These are phyloP conservation scores for Palaemon carinicauda DNA, from an alignment of 1,140 invertebrate species.

Conservation along the genomic window DNA sequence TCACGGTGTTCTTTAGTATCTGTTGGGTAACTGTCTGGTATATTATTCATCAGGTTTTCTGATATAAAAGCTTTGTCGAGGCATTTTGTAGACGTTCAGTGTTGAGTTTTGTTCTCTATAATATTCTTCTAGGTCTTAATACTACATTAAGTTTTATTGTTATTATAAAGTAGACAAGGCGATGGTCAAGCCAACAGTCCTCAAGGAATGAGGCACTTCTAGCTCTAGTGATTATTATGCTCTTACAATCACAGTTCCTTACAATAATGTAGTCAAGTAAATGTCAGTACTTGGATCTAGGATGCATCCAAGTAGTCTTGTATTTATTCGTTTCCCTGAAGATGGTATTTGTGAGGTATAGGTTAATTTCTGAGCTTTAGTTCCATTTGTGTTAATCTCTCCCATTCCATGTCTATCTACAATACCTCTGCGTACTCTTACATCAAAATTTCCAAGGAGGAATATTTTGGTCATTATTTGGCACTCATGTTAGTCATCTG, in stretches of 20 bases:
- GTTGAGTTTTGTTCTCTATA: too few species aligned
- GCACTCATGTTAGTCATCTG: too few species aligned
- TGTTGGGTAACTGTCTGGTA: too few species aligned
- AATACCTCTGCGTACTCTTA: too few species aligned
- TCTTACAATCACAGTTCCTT: background rate
- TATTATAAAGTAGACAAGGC: background rate
- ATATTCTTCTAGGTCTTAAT: too few species aligned
- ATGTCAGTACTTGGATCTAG: slow-evolving; percentile 15
- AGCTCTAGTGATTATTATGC: slow-evolving; percentile 20
- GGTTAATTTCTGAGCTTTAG: background rate
- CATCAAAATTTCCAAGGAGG: too few species aligned
- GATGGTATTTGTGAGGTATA: slow-evolving; percentile 2
- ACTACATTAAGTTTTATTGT: too few species aligned
- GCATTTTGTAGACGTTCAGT: too few species aligned
- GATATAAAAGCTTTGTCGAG: too few species aligned
- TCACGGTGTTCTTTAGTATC: too few species aligned
- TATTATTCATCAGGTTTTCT: too few species aligned
- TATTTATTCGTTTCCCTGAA: slow-evolving; percentile 14
- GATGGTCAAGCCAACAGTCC: slow-evolving; percentile 7
- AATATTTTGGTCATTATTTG: too few species aligned
- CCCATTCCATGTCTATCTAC: background rate
- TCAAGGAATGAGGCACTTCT: background rate
- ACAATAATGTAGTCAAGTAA: slow-evolving; percentile 13
- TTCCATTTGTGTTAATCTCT: slow-evolving; percentile 6
- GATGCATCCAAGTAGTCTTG: slow-evolving; percentile 32